Evolutionary conservation across 2,888 invertebrate species (phyloP), one percentile per base, ranked within the genome.

Genomic region (Gryllus longicercus): DNA sequence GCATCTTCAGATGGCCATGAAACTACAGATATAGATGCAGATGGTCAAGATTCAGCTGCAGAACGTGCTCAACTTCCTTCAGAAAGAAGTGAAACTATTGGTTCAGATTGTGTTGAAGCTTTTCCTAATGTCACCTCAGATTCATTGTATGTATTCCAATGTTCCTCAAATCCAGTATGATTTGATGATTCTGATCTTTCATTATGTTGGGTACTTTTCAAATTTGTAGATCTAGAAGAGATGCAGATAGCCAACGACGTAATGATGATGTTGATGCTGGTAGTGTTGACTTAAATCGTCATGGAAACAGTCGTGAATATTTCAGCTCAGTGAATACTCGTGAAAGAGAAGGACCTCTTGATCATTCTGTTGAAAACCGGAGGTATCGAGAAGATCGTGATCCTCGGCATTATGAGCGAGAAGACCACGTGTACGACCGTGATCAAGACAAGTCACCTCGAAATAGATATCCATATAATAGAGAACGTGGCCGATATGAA

Each of bases 81-180:
- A 11, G 83, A 83, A 77, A 79, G 85, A 74, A 84, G 85, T 82
- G 85, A 84, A 79, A 85, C 85, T 4, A 84, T 85, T 75, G 85
- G 85, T 2, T 85, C 85, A 50, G 85, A 85, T 78, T 82, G 81
- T 75, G 83, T 83, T 11, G 83, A 83, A 12, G 82, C 81, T n/a
- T 82, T 76, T 74, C 77, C 74, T 10, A 21, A 78, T 10, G 25
- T 80, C n/a, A 38, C 76, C n/a, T 21, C 78, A 50, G 74, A 76
- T 38, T 16, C 76, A 76, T 10, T 23, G 76, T 25, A 76, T 14
- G 38, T 38, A 76, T 76, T 23, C 38, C n/a, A 74, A 21, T 12
- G 63, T 63, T 63, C 63, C 12, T 76, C 38, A 76, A 11, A 23
- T 76, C 74, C 74, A n/a, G 11, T n/a, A 74, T n/a, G 74, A 74